These are phyloP conservation scores for Nemapogon koenigi DNA, from an alignment of 2,888 invertebrate species.

Conservation along the genomic window DNA sequence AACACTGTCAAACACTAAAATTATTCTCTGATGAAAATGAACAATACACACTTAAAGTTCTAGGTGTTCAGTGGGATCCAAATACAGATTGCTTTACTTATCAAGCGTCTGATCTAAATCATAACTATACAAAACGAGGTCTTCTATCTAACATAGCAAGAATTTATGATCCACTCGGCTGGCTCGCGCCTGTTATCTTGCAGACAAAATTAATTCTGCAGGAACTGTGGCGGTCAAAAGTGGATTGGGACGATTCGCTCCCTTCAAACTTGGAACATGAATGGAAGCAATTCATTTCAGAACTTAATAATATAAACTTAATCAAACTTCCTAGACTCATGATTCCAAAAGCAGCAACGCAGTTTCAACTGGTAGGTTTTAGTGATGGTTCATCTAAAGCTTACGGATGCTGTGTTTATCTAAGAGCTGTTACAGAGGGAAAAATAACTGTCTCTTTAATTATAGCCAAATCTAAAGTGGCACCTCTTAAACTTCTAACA, in stretches of 20 bases:
- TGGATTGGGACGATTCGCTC: conserved; percentile 14
- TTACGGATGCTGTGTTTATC: conserved; percentile 10
- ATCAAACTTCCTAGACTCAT: conserved; percentile 1
- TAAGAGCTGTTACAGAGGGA: neutral
- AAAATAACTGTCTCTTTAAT: neutral
- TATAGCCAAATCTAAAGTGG: too few species aligned
- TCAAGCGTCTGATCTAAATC: too few species aligned
- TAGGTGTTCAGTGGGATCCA: too few species aligned
- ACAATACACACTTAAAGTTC: conserved; percentile 2
- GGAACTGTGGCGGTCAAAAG: conserved; percentile 13
- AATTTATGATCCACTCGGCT: too few species aligned
- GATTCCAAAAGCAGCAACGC: neutral
- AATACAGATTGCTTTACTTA: too few species aligned
- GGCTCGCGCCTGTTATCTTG: too few species aligned
- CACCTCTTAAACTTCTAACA: conserved; percentile 4
- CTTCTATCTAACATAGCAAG: conserved; percentile 10
- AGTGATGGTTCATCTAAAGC: too few species aligned
- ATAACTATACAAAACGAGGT: too few species aligned
- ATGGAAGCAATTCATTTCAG: conserved; percentile 9
- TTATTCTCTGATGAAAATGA: neutral
- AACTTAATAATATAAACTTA: neutral
- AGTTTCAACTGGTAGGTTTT: conserved; percentile 6
- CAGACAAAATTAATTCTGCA: conserved; percentile 15
- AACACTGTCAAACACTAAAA: conserved; percentile 3
- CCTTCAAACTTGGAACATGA: conserved; percentile 5